Percentiles rank a stretch among this genome's conserved stretches.
phyloP scores from a whole-genome alignment of 1,140 invertebrate species.

The Drosophila mauritiana region DNA sequence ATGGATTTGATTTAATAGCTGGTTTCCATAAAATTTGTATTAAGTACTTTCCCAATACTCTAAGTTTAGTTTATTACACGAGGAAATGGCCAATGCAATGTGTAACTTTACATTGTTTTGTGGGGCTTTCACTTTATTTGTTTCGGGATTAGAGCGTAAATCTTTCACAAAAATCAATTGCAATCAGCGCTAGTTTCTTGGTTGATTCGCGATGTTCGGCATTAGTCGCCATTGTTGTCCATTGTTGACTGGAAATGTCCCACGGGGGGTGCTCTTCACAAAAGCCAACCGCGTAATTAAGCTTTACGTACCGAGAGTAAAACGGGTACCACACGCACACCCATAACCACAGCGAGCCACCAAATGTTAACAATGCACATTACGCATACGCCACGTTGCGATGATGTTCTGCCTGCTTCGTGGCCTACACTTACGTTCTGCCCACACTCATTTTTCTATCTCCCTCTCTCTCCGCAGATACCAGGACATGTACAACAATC shows the following conservation, averaged over 20 bases:
- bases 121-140: conserved; percentile 10
- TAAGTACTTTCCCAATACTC: too few relatives aligned
- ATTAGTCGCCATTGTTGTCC: conserved; percentile 40
- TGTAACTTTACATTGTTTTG: not conserved
- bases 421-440: not conserved
- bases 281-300: conserved; percentile 65
- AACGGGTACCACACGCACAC: conserved; percentile 13
- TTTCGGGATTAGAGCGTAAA: not conserved
- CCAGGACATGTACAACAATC: conserved; percentile 86
- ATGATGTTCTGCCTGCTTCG: conserved; percentile 25
- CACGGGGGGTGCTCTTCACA: conserved; percentile 23
- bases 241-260: conserved; percentile 16
- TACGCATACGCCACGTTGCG: conserved; percentile 59
- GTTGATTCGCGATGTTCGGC: conserved; percentile 28
- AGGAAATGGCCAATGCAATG: too few relatives aligned
- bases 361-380: conserved; percentile 71
- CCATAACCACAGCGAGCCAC: conserved; percentile 30
- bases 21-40: too few relatives aligned
- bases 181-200: conserved; percentile 30
- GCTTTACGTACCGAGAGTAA: conserved; percentile 33
- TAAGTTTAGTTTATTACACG: too few relatives aligned
- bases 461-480: conserved; percentile 83
- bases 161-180: conserved; percentile 26
- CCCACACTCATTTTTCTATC: not conserved
- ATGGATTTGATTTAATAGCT: too few relatives aligned